These are phyloP conservation scores for Amblyteles armatorius DNA, from an alignment of 2,888 invertebrate species.

Conservation along the genomic window DNA sequence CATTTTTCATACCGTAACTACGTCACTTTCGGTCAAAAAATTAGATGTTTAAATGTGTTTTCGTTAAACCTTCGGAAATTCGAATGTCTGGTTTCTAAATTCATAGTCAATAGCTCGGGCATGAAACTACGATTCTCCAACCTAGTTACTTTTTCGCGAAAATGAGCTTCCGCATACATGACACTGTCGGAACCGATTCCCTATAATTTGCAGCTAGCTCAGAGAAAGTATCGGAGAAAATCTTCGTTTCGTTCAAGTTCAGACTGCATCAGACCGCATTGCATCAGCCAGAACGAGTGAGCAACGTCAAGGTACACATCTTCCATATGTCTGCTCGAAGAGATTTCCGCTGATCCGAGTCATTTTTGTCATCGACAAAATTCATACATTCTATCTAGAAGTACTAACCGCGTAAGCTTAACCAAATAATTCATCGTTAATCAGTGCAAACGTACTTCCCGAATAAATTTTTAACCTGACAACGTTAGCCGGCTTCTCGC, in stretches of 20 bases:
- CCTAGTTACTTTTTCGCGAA: too few species aligned
- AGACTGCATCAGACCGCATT: background rate
- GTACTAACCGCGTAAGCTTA: background rate
- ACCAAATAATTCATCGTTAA: background rate
- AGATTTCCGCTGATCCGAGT: background rate
- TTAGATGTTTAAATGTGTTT: too few species aligned
- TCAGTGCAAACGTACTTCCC: background rate
- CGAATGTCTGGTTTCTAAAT: too few species aligned
- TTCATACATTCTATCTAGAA: background rate
- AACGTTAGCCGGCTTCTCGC: background rate
- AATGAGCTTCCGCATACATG: too few species aligned
- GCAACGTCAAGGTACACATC: background rate
- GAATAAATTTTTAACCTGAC: background rate
- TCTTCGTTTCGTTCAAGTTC: background rate
- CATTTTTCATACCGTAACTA: too few species aligned
- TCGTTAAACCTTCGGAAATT: too few species aligned
- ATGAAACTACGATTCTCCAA: too few species aligned
- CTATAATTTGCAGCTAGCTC: too few species aligned
- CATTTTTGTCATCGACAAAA: background rate
- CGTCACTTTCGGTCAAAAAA: too few species aligned
- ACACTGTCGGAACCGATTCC: too few species aligned
- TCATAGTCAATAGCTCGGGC: too few species aligned
- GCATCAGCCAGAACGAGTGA: slow-evolving; percentile 10
- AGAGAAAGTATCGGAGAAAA: background rate
- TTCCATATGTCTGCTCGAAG: slow-evolving; percentile 19